Base-by-base conservation (phyloP, 2,113 vertebrate genomes). In the Nesogale talazaci region DNA sequence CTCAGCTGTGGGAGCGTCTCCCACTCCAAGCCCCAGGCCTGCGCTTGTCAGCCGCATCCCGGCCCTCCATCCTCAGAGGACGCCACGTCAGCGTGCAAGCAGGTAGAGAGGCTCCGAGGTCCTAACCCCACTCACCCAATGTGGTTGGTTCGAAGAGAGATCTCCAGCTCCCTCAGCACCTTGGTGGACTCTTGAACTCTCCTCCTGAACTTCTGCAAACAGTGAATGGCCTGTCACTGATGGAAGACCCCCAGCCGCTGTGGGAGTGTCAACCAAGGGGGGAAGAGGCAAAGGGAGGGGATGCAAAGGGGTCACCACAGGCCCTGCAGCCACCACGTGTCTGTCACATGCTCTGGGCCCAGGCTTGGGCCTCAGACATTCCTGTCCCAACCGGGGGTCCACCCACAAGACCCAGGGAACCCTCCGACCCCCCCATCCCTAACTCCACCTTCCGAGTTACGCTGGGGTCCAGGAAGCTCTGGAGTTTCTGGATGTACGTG, bases 101-200 rank as follows among this genome's bases (percentile, higher is more conserved):
- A 78, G 42, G 56, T 25, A 1, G 57, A 65, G n/a, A 88, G 86
- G 65, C 86, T 36, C 15, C 6, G 74, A 29, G 0, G 61, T 46
- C 69, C 36, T 46, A 19, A 72, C 29, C 59, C 31, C 10, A 95
- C 98, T 98, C 98, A 99, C 99, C 99, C 99, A 2, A 99, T 99
- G 98, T 99, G 98, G 97, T 99, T 99, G 29, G 99, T 99, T 95
- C 99, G 98, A 91, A 99, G 98, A 6, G 99, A 99, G 95, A 99
- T 99, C 98, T 99, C 99, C 98, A 99, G 98, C 97, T 99, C 99
- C 16, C 99, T 98, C 94, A 99, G 95, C 83, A 99, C 99, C 97
- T 99, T 99, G 65, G 99, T 99, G 1, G 99, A 99, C 96, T 99
- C 99, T 95, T 99, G 99, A 65, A 99, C 99, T 94, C 99, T 98